These are phyloP conservation scores for Brachyistius frenatus DNA, from an alignment of 2,113 vertebrate species.

Conservation along the genomic window DNA sequence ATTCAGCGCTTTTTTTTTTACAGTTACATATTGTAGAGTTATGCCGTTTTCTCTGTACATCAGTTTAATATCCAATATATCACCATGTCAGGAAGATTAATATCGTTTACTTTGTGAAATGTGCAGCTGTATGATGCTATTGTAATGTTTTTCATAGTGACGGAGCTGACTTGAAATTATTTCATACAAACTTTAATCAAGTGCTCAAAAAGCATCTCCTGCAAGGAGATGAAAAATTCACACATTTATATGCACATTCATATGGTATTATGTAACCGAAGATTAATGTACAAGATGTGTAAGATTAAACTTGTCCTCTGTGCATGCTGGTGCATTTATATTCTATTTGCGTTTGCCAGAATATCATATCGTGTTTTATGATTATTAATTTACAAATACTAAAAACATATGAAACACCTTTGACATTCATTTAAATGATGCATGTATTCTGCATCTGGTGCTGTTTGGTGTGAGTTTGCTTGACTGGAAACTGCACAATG, in stretches of 20 bases:
- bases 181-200: conserved; percentile 60
- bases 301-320: background rate
- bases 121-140: conserved; percentile 36
- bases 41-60: conserved; percentile 44
- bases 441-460: background rate
- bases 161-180: conserved; percentile 58
- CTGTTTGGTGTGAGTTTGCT: background rate
- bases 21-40: conserved; percentile 52
- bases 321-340: background rate
- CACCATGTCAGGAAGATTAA: conserved; percentile 70
- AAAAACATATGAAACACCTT: background rate
- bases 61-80: conserved; percentile 62
- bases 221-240: conserved; percentile 39
- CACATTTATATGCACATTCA: conserved; percentile 33
- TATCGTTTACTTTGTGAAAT: conserved; percentile 63
- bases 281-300: conserved; percentile 14
- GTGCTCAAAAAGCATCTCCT: conserved; percentile 43
- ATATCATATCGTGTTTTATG: background rate
- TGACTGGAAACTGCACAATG: conserved; percentile 4
- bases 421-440: background rate
- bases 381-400: background rate
- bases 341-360: background rate
- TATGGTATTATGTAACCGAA: conserved; percentile 7
- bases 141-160: conserved; percentile 56
- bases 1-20: conserved; percentile 67